Evolutionary conservation across 2,888 invertebrate species (phyloP).

Genomic region (Idaea aversata): DNA sequence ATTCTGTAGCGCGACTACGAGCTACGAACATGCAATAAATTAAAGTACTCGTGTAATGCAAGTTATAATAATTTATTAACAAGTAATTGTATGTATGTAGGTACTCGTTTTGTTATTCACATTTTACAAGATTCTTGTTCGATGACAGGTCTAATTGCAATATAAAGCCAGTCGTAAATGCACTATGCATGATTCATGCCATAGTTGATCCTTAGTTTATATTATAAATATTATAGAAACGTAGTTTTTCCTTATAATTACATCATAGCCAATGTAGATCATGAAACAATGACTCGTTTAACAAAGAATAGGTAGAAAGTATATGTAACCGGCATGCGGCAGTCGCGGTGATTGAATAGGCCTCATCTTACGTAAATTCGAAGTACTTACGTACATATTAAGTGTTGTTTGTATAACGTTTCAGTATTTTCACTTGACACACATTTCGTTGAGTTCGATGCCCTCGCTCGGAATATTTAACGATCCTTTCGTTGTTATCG

Average conservation of each 20-base stretch:
- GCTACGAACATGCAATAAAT: background rate
- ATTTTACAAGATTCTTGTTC: background rate
- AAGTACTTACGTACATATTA: constrained; percentile 61
- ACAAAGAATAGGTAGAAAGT: constrained; percentile 47
- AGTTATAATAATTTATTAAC: background rate
- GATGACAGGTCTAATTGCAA: background rate
- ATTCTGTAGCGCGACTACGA: constrained; percentile 16
- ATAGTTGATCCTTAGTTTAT: constrained; percentile 15
- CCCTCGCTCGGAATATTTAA: constrained; percentile 9
- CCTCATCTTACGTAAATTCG: constrained; percentile 71
- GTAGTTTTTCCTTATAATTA: constrained; percentile 44
- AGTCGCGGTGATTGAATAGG: constrained; percentile 68
- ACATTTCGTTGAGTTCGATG: constrained; percentile 26
- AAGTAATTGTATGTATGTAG: background rate
- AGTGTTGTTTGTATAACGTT: constrained; percentile 53
- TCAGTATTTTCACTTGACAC: constrained; percentile 40
- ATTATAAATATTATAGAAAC: constrained; percentile 23
- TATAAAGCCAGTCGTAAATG: background rate
- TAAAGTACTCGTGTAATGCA: no score
- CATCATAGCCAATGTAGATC: constrained; percentile 39
- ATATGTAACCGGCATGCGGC: constrained; percentile 66
- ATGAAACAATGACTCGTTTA: constrained; percentile 38
- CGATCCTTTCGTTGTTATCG: background rate
- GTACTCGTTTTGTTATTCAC: background rate
- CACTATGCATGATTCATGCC: constrained; percentile 2